Conservation (phyloP, 1,140 invertebrate species). For the Drosophila suzukii region DNA sequence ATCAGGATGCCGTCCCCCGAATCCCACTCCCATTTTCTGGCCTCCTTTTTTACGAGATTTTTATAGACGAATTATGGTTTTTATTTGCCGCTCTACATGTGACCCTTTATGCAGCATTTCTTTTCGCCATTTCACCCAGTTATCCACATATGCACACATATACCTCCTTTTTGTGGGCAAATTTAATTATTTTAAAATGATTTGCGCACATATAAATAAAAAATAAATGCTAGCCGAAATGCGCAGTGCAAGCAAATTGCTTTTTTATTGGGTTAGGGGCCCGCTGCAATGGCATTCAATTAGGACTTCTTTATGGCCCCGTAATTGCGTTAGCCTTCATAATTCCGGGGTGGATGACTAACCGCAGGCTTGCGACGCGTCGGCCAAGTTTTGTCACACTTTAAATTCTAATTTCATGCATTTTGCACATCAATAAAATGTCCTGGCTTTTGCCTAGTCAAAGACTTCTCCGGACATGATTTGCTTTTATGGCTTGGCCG, state of each 20-base stretch:
- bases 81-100: constrained; percentile 71
- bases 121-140: constrained; percentile 22
- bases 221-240: constrained; percentile 42
- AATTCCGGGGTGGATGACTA: constrained; percentile 31
- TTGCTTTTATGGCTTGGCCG: constrained; percentile 67
- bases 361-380: constrained; percentile 22
- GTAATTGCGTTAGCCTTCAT: constrained; percentile 57
- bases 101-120: constrained; percentile 62
- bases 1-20: neutral
- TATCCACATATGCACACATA: constrained; percentile 5
- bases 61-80: constrained; percentile 83
- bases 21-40: constrained; percentile 42
- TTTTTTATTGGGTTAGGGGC: constrained; percentile 69
- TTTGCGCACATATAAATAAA: constrained; percentile 59
- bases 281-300: constrained; percentile 66
- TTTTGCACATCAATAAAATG: constrained; percentile 80
- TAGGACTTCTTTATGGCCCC: constrained; percentile 64
- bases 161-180: constrained; percentile 36
- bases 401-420: constrained; percentile 82
- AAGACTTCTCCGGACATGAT: constrained; percentile 52
- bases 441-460: constrained; percentile 45
- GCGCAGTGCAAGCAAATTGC: constrained; percentile 63
- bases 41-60: constrained; percentile 77
- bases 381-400: constrained; percentile 62
- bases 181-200: constrained; percentile 82